Conservation (phyloP, 2,113 vertebrate genomes). For the Willisornis vidua region DNA sequence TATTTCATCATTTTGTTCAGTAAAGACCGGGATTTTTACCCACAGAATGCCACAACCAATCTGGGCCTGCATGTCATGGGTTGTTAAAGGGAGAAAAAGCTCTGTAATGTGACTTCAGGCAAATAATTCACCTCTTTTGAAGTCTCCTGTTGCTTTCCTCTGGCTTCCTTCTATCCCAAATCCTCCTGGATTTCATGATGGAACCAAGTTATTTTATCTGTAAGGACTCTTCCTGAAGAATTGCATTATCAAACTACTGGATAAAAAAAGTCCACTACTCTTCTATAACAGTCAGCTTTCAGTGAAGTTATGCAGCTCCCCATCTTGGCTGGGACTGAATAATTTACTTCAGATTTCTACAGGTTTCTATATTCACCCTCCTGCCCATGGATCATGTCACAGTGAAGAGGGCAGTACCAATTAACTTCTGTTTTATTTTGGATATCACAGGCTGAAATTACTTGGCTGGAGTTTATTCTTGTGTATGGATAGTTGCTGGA, state of each 20-base stretch:
- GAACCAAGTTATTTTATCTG: neutral
- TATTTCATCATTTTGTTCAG: neutral
- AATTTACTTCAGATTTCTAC: neutral
- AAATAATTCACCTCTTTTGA: neutral
- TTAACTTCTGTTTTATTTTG: neutral
- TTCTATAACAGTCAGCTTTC: neutral
- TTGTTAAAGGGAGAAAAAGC: neutral
- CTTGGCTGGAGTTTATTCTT: neutral
- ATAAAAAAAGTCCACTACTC: neutral
- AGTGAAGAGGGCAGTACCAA: neutral
- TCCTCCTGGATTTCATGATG: neutral
- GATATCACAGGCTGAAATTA: neutral
- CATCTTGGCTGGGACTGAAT: neutral
- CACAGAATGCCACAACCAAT: neutral
- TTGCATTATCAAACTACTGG: neutral
- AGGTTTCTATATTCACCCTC: neutral
- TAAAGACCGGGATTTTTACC: neutral
- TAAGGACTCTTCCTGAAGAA: neutral
- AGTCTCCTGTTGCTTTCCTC: neutral
- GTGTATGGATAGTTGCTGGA: neutral
- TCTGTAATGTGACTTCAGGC: neutral
- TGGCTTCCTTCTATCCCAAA: neutral
- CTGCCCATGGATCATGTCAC: neutral
- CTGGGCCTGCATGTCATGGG: neutral
- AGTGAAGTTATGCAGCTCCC: neutral